phyloP scores from a whole-genome alignment of 2,113 vertebrate genomes.

The zebrafish (Danio rerio) region GRCz12tu NC_133185.1:8683001-8683500 shows the following conservation, averaged over 20 bases:
- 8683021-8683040: neutral
- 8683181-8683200: neutral
- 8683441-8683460: neutral
- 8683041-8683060: neutral
- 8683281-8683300: neutral
- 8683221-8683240: neutral
- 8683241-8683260: neutral
- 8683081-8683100: neutral
- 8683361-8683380: constrained; percentile 90
- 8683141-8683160: neutral
- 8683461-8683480: too few relatives aligned
- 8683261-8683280: neutral
- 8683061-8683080: constrained; percentile 4
- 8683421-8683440: neutral
- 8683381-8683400: constrained; percentile 88
- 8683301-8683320: neutral
- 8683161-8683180: neutral
- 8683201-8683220: neutral
- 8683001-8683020: neutral
- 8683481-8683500: too few relatives aligned
- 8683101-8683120: constrained; percentile 20
- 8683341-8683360: constrained; percentile 77
- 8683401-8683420: constrained; percentile 62
- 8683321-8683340: constrained; percentile 4
- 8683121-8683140: neutral